Evolutionary conservation across 2,888 invertebrate genomes (phyloP).

Genomic region (Drosophila leonis): DNA sequence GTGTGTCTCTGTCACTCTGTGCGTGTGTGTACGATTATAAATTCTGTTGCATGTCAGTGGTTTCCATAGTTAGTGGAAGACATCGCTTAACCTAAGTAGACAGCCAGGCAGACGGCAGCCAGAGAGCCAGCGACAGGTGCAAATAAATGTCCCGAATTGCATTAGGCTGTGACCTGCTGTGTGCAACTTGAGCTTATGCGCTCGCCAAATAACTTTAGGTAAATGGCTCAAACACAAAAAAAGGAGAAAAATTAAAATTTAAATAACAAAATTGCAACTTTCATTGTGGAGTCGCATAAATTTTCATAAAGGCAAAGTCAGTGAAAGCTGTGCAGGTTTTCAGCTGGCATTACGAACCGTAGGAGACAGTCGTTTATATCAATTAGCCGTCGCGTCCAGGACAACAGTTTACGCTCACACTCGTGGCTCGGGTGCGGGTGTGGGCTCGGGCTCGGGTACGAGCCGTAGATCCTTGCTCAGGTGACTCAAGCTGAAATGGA

Average conservation of each 20-base stretch:
- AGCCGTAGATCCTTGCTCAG: slow-evolving; percentile 29
- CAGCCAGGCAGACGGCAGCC: not conserved
- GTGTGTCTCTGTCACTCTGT: slow-evolving; percentile 3
- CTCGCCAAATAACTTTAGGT: slow-evolving; percentile 22
- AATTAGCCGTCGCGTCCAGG: slow-evolving; percentile 66
- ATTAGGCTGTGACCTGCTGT: slow-evolving; percentile 44
- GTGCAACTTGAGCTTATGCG: slow-evolving; percentile 19
- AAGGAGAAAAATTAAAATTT: slow-evolving; percentile 19
- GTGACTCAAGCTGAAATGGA: slow-evolving; percentile 26
- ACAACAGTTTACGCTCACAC: slow-evolving; percentile 41
- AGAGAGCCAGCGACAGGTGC: slow-evolving; percentile 51
- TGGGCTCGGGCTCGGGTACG: not conserved
- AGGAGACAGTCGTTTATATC: slow-evolving; percentile 79
- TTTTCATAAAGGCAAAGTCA: slow-evolving; percentile 66
- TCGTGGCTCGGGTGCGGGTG: not conserved
- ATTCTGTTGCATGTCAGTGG: slow-evolving; percentile 75
- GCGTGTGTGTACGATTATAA: slow-evolving; percentile 59
- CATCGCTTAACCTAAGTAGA: slow-evolving; percentile 14
- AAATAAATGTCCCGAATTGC: slow-evolving; percentile 66
- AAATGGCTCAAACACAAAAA: slow-evolving; percentile 9
- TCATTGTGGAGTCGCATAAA: slow-evolving; percentile 62
- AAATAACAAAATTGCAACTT: slow-evolving; percentile 45
- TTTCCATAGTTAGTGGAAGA: slow-evolving; percentile 28
- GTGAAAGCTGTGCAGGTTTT: slow-evolving; percentile 56
- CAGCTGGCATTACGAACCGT: slow-evolving; percentile 49